Evolutionary conservation across 2,888 invertebrate genomes (phyloP), one percentile per base, ranked within the genome.

Genomic region (Stenichneumon culpator): DNA sequence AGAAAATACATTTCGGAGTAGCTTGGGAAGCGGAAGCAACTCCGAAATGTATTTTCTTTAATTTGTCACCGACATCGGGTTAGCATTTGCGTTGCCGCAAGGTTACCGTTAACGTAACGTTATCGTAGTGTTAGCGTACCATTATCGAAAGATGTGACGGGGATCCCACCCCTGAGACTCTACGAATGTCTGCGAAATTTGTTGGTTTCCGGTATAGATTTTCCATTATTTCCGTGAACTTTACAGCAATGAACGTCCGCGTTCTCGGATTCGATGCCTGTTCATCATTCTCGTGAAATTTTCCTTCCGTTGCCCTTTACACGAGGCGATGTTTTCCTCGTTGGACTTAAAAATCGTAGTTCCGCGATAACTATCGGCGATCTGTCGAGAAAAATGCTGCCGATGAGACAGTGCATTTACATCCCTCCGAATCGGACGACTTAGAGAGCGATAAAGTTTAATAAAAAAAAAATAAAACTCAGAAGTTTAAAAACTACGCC

Each of bases 241-340:
- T 65, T 73, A 52, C 84, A 67, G 7, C 57, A 39, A 22, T 36
- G 4, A 3, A 28, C 7, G n/a, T 73, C 57, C n/a, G 32, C 39
- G 22, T 65, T 44, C 22, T 80, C 68, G 28, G 3, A 52, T 39
- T 57, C 39, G 52, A 70, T 11, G 60, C 47, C 68, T 84, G 39
- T 84, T 65, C n/a, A 57, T 69, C 73, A 19, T 50, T 52, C 28
- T 47, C 47, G 80, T 74, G 79, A 14, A n/a, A 63, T 82, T 80
- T 60, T 79, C 65, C 79, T 70, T 25, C 82, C 80, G 36, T 77
- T 68, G 44, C 73, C 80, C n/a, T 39, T 82, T 44, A 60, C 52
- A 52, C n/a, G 57, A 25, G 65, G 54, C 9, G 50, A 47, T 47
- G 28, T 32, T 63, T n/a, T 78, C 79, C 28, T 77, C 83, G 52